A percentile compares a stretch with the other conserved stretches of the same genome.
phyloP scores from a whole-genome alignment of 2,888 invertebrate genomes.

The Lepidochrysops patricia region DNA sequence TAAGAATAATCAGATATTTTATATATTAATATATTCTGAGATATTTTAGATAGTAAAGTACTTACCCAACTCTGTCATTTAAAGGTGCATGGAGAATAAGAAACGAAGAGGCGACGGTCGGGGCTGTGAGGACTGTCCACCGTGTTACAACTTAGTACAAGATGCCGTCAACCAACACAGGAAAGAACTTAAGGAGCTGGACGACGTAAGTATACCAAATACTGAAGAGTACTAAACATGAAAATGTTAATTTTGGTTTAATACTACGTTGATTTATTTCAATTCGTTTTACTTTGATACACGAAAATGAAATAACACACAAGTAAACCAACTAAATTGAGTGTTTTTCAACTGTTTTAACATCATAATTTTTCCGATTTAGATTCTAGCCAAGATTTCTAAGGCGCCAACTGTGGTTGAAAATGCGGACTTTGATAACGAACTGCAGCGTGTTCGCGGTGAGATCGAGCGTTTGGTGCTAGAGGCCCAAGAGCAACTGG shows the following conservation, averaged over 20 bases:
- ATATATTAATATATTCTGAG: too few relatives aligned
- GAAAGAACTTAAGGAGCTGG: conserved; percentile 81
- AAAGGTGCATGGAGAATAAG: conserved; percentile 95
- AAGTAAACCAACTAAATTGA: too few relatives aligned
- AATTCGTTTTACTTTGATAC: too few relatives aligned
- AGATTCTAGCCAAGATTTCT: conserved; percentile 88
- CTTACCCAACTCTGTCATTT: neutral
- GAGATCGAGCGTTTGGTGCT: conserved; percentile 83
- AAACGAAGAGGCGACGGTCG: conserved; percentile 84
- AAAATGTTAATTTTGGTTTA: neutral
- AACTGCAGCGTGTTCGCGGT: conserved; percentile 83
- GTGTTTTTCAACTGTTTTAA: too few relatives aligned
- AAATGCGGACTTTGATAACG: conserved; percentile 91
- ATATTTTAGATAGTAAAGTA: too few relatives aligned
- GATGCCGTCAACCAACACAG: conserved; percentile 87
- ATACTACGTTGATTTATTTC: too few relatives aligned
- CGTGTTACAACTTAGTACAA: conserved; percentile 96
- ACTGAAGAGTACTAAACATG: neutral
- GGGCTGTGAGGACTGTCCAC: conserved; percentile 92
- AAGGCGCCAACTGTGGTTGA: conserved; percentile 93
- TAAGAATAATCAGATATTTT: too few relatives aligned
- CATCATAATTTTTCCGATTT: conserved; percentile 16
- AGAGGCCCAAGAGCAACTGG: conserved; percentile 79
- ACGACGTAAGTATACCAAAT: conserved; percentile 62
- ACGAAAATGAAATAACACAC: too few relatives aligned